Percentiles rank a stretch among this genome's conserved stretches.
These are phyloP conservation scores for Eristalinus aeneus DNA, from an alignment of 2,888 invertebrate genomes.

Conservation along the genomic window DNA sequence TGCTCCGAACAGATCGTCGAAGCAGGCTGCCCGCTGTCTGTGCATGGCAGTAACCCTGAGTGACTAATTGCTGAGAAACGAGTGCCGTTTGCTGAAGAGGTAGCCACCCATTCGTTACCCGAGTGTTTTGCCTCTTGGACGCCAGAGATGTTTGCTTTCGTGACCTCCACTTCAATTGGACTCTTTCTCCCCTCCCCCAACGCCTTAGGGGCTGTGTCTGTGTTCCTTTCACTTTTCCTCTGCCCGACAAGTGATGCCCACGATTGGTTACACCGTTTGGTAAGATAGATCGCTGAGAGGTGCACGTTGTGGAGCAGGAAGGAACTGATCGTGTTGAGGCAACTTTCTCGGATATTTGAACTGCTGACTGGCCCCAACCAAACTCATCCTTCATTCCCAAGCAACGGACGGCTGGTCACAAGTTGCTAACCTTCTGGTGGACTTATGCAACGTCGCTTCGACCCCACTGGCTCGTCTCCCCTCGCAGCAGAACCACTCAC, in stretches of 20 bases:
- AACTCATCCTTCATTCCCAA: too few species aligned
- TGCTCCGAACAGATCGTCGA: background rate
- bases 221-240: background rate
- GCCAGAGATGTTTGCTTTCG: background rate
- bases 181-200: background rate
- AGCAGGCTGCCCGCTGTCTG: background rate
- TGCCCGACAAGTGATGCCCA: background rate
- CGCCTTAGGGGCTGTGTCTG: background rate
- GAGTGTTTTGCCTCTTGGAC: background rate
- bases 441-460: conserved; percentile 36
- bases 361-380: too few species aligned
- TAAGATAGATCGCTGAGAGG: background rate
- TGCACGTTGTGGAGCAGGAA: too few species aligned
- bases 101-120: background rate
- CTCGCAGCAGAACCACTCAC: conserved; percentile 53
- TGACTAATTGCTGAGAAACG: conserved; percentile 27
- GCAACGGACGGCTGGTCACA: too few species aligned
- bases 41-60: conserved; percentile 53
- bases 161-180: background rate
- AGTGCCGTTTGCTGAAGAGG: conserved; percentile 34
- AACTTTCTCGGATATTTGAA: too few species aligned
- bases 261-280: background rate
- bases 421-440: conserved; percentile 3
- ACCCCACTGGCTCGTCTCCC: background rate
- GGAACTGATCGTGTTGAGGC: too few species aligned